Conservation (phyloP, 2,797 vertebrate species). For the Hyperoplus lanceolatus region DNA sequence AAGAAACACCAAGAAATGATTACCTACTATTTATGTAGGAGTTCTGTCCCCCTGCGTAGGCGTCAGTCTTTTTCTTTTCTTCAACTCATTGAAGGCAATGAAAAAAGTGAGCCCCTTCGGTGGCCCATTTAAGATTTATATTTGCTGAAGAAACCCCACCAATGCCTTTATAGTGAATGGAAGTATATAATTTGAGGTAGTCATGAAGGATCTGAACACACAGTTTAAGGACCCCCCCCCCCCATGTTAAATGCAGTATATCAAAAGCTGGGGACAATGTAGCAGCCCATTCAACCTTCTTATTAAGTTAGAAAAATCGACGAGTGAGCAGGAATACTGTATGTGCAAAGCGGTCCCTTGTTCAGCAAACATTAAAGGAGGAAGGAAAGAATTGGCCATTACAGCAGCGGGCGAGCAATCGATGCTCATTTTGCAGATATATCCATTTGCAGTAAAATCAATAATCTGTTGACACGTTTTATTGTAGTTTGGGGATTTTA, state of each 20-base stretch:
- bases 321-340: background rate
- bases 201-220: constrained; percentile 35
- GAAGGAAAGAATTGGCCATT: constrained; percentile 39
- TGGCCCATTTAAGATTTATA: constrained; percentile 39
- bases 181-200: constrained; percentile 36
- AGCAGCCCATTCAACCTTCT: constrained; percentile 26
- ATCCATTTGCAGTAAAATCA: constrained; percentile 61
- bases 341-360: constrained; percentile 20
- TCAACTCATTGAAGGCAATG: constrained; percentile 31
- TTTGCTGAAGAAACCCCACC: constrained; percentile 32
- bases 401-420: constrained; percentile 37
- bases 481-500: constrained; percentile 46
- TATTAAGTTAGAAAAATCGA: constrained; percentile 44
- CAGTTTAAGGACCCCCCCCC: constrained; percentile 29
- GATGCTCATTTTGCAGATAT: constrained; percentile 59
- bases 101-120: constrained; percentile 16
- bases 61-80: background rate
- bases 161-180: constrained; percentile 42
- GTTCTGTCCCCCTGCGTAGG: background rate
- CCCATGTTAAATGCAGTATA: constrained; percentile 48
- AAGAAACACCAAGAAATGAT: background rate
- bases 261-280: constrained; percentile 43
- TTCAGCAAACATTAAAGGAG: constrained; percentile 38
- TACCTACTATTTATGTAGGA: background rate
- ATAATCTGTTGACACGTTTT: constrained; percentile 56